Percentiles rank a stretch among this genome's conserved stretches.
phyloP scores from a whole-genome alignment of 2,113 vertebrate genomes.

The Prionailurus bengalensis region DNA sequence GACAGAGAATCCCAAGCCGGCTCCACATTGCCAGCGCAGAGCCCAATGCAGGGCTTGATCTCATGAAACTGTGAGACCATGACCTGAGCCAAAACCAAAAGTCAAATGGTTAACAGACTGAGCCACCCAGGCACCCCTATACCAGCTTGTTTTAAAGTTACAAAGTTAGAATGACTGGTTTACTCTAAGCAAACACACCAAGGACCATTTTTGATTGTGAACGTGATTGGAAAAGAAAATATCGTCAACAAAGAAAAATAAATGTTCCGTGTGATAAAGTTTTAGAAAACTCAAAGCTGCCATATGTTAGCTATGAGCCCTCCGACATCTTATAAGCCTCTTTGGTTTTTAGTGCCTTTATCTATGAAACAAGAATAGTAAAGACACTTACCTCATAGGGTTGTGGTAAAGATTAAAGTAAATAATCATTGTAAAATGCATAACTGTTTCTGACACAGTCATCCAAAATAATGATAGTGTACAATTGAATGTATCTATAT shows the following conservation, averaged over 20 bases:
- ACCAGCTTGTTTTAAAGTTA: not conserved
- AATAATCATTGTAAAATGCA: not conserved
- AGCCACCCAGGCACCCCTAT: not conserved
- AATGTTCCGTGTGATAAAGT: not conserved
- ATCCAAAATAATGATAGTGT: not conserved
- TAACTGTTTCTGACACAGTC: not conserved
- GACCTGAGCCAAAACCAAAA: no score
- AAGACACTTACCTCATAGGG: not conserved
- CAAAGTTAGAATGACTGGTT: not conserved
- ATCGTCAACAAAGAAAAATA: not conserved
- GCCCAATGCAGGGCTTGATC: no score
- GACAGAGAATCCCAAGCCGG: no score
- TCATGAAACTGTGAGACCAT: no score
- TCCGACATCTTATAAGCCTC: not conserved
- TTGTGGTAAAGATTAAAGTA: not conserved
- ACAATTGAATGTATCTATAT: no score
- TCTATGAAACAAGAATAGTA: not conserved
- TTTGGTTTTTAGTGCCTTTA: not conserved
- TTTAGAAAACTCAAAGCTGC: not conserved
- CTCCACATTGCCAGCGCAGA: no score
- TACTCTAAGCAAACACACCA: not conserved
- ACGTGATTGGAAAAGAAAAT: not conserved
- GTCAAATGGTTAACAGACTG: no score
- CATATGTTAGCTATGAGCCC: not conserved
- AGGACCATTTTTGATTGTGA: not conserved